phyloP scores from a whole-genome alignment of 2,888 invertebrate species.

The Amphipoea lucens region DNA sequence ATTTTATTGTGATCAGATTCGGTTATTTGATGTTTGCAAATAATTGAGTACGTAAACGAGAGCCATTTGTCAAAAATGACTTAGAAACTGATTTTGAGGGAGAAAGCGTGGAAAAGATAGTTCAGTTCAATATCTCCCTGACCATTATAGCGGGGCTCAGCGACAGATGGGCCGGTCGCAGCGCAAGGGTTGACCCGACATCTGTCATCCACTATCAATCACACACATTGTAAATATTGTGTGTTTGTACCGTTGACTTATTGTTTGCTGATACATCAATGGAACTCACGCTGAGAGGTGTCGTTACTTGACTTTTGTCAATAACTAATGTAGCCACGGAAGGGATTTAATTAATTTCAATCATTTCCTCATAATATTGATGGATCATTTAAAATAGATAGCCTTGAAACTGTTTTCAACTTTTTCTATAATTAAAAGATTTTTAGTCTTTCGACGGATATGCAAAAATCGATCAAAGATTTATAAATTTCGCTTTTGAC shows the following conservation, averaged over 20 bases:
- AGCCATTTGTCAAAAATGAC: conserved; percentile 31
- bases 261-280: conserved; percentile 81
- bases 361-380: conserved; percentile 57
- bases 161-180: conserved; percentile 83
- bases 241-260: conserved; percentile 81
- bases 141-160: conserved; percentile 73
- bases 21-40: conserved; percentile 31
- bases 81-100: conserved; percentile 64
- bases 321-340: conserved; percentile 63
- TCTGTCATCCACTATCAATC: conserved; percentile 88
- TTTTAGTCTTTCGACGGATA: neutral
- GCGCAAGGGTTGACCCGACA: conserved; percentile 85
- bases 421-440: neutral
- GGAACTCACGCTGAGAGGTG: conserved; percentile 79
- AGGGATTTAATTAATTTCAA: conserved; percentile 66
- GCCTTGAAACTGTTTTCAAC: conserved; percentile 26
- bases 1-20: conserved; percentile 57
- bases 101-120: conserved; percentile 64
- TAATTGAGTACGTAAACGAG: conserved; percentile 20
- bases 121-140: conserved; percentile 68
- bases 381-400: conserved; percentile 30
- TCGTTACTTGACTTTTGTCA: conserved; percentile 75
- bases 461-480: neutral
- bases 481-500: neutral
- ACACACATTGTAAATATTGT: conserved; percentile 84